These are phyloP conservation scores for Hippoglossus stenolepis DNA, from an alignment of 2,113 vertebrate species.

Conservation along the genomic window DNA sequence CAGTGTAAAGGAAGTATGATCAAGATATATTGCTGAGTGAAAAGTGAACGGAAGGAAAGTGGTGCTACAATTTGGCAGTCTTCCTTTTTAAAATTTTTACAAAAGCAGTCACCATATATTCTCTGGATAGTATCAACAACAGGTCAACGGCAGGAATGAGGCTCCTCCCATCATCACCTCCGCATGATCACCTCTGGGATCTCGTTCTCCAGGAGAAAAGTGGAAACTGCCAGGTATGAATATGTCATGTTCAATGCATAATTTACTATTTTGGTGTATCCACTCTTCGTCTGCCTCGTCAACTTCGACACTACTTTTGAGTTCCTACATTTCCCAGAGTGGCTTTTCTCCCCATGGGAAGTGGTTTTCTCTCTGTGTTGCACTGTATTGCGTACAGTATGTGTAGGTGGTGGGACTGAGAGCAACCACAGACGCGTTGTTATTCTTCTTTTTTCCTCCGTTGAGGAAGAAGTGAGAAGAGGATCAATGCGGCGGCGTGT, in stretches of 20 bases:
- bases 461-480: constrained; percentile 13
- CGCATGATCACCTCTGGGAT: constrained; percentile 37
- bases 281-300: constrained; percentile 9
- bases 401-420: constrained; percentile 34
- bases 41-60: no score
- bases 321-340: constrained; percentile 49
- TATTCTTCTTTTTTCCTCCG: constrained; percentile 26
- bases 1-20: background rate
- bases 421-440: constrained; percentile 18
- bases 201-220: constrained; percentile 9
- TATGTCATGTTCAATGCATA: constrained; percentile 52
- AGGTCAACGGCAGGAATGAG: constrained; percentile 4
- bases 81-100: constrained; percentile 1
- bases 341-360: constrained; percentile 32
- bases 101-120: constrained; percentile 17
- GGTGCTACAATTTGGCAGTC: background rate
- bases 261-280: constrained; percentile 42
- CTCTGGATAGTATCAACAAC: constrained; percentile 27
- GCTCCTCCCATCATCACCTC: background rate
- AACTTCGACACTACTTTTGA: constrained; percentile 38
- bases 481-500: constrained; percentile 30
- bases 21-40: background rate
- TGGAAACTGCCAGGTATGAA: constrained; percentile 36
- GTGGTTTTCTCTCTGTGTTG: constrained; percentile 23
- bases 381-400: constrained; percentile 39